Base-by-base conservation (phyloP, 2,888 invertebrate genomes). In the Oegoconia quadripuncta region DNA sequence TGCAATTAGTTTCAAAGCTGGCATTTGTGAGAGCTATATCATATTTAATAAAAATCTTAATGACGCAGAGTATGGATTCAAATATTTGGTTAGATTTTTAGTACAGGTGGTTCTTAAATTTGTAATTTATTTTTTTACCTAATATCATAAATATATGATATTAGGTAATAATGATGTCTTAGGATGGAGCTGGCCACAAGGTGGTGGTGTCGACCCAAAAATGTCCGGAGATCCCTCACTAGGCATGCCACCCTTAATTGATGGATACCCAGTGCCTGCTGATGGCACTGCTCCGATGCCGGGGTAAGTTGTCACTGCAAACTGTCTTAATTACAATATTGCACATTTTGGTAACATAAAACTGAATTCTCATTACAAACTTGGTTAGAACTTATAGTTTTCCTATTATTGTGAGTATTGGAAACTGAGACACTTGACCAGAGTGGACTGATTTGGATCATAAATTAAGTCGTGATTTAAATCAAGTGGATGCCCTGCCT, bases 151-250 rank as follows among this genome's bases (percentile, higher is more conserved):
- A 28, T 22, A 8, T 15, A 26, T 4, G 31, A 17, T 20, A 27
- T 17, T 14, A 28, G n/a, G 13, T 23, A 33, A 14, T 33, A 13
- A 23, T 11, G 26, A 29, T 20, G 6, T 31, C 33, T 45, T 46
- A 68, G 86, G 79, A 41, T 87, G 86, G 86, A 79, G 81, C 8
- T 84, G 84, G 84, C 54, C 73, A 15, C 75, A 72, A 3, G 48
- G 68, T 8, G 77, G 72, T 7, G 62, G 71, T 2, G 74, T 63
- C 13, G 82, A 83, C 39, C 50, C 74, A 2, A 86, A 86, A 54
- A 59, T 77, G 42, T 45, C 64, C 23, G 49, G 66, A 18, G 83
- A 82, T 16, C 60, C 79, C 2, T 49, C 71, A 7, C 66, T 83
- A 49, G 43, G 59, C 3, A 71, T 81, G 50, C 47, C 66, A 15